Base-by-base conservation (phyloP, 2,888 invertebrate genomes). In the Mesorhabditis sp. region DNA sequence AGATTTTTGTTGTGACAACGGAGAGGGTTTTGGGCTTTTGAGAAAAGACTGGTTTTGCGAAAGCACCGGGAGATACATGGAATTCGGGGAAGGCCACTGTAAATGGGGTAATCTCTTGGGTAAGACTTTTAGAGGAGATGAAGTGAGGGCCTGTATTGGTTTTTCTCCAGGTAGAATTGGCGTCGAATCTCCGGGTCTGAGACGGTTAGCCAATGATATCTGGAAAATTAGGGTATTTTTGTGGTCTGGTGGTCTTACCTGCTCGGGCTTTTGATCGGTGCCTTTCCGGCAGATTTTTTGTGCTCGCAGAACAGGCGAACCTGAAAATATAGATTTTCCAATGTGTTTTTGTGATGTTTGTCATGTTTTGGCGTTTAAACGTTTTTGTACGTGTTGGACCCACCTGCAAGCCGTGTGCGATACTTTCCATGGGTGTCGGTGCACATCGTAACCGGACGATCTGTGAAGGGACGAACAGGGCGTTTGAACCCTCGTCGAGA, bases 181-280 rank as follows among this genome's bases (percentile, higher is more conserved):
- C 67, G 69, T n/a, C 76, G 70, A 6, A 76, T 74, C 50, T 74
- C 70, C 42, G 66, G 42, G 43, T 73, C 70, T 62, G 76, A 75
- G n/a, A 84, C 74, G 3, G 77, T 66, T 3, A 84, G 72, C 84
- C 84, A 84, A 70, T 82, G 83, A 66, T 84, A 84, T 62, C 84
- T 76, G 69, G 45, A 28, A 28, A 28, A 28, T 28, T 28, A 2
- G 28, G 28, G 28, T 28, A 28, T 3, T 63, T 70, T 65, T 44
- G 15, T 65, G 67, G 7, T 7, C 50, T 10, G 10, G 62, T 5
- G 62, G 7, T n/a, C 69, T 65, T 15, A 76, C 78, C 78, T 74
- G 43, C 66, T 66, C 10, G 80, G 80, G 72, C 77, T 77, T 44
- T 78, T 66, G 42, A 80, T 78, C 5, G 76, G 66, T 3, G 77